Percentiles rank a stretch among this genome's conserved stretches.
Evolutionary conservation across 2,113 vertebrate species (phyloP).

Genomic region (Sarotherodon lohbergeri): DNA sequence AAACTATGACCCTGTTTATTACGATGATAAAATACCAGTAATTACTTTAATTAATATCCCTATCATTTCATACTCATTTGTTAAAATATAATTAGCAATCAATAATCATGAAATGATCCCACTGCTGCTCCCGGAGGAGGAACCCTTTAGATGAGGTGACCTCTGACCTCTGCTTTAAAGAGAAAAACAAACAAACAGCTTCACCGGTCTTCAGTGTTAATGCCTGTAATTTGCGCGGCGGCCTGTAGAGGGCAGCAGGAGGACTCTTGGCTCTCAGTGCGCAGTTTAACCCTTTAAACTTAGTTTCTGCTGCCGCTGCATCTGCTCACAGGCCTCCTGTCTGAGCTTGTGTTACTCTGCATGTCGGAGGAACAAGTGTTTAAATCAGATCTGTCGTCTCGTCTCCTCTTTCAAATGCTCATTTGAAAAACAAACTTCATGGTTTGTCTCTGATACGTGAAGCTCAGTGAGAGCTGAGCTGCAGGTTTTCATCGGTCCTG

Average conservation of each 20-base stretch:
- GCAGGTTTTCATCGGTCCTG: not conserved
- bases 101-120: not conserved
- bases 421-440: not conserved
- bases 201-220: not conserved
- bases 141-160: not conserved
- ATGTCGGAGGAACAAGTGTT: not conserved
- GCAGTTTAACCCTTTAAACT: not conserved
- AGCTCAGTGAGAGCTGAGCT: not conserved
- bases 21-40: not conserved
- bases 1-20: not conserved
- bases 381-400: rapidly evolving
- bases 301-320: not conserved
- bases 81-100: not conserved
- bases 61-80: rapidly evolving
- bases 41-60: not conserved
- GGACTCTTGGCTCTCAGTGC: not conserved
- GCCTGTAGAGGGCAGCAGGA: not conserved
- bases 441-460: not conserved
- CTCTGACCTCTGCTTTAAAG: not conserved
- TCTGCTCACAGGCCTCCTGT: not conserved
- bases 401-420: not conserved
- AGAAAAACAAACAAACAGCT: not conserved
- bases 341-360: not conserved
- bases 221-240: not conserved
- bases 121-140: not conserved